Percentiles rank a stretch among this genome's conserved stretches.
Conservation (phyloP, 1,140 invertebrate species). For the Ruditapes philippinarum region DNA sequence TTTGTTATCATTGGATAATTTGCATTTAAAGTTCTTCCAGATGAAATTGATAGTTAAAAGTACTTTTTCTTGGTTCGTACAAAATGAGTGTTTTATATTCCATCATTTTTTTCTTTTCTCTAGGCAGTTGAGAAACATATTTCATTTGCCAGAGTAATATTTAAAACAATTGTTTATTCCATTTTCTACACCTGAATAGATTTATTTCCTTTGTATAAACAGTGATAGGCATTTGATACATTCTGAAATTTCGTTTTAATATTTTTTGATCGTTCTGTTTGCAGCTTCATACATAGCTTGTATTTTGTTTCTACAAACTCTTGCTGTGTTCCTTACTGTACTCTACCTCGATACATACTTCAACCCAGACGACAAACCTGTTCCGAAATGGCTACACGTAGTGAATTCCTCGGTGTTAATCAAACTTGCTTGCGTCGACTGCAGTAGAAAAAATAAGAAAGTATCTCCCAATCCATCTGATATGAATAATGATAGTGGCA, state of each 20-base stretch:
- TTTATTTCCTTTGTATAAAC: not conserved
- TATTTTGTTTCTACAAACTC: not conserved
- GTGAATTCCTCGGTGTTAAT: not conserved
- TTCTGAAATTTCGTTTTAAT: too few species aligned
- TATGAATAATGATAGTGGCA: not conserved
- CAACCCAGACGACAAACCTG: not conserved
- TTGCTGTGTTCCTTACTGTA: not conserved
- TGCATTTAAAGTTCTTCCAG: too few species aligned
- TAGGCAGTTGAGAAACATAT: too few species aligned
- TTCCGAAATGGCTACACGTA: constrained; percentile 4
- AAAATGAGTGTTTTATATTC: too few species aligned
- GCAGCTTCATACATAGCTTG: not conserved
- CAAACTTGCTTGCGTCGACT: not conserved
- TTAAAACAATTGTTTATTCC: not conserved
- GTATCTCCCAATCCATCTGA: not conserved
- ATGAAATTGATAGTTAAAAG: too few species aligned
- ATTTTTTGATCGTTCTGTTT: not conserved
- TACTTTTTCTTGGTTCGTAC: too few species aligned
- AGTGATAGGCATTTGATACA: not conserved
- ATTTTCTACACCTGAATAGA: not conserved
- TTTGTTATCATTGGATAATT: too few species aligned
- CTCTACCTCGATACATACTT: constrained; percentile 18
- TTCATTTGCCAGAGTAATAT: not conserved
- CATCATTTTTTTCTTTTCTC: too few species aligned
- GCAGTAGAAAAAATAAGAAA: not conserved